These are phyloP conservation scores for Ispidina picta DNA, from an alignment of 2,797 vertebrate species.

Conservation along the genomic window DNA sequence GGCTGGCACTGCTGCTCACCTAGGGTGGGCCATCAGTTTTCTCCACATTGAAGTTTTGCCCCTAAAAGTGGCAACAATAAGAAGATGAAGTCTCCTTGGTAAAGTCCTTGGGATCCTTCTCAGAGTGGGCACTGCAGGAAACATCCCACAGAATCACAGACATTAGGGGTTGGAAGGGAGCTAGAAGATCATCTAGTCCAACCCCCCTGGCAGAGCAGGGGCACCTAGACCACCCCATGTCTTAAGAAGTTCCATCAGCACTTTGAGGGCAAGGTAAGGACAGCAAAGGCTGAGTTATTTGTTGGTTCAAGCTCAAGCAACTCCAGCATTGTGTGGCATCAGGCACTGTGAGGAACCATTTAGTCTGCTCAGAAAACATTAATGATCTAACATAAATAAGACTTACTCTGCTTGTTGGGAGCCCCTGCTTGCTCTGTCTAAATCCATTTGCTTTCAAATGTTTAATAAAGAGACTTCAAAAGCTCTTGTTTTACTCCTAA, in stretches of 20 bases:
- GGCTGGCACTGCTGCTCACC: background rate
- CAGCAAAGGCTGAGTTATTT: rapidly evolving
- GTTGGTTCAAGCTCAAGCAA: rapidly evolving
- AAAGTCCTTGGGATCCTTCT: rapidly evolving
- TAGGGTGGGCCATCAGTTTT: background rate
- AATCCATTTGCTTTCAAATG: background rate
- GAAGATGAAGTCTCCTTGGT: background rate
- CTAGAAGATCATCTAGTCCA: too few species aligned
- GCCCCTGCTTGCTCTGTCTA: background rate
- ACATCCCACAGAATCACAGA: too few species aligned
- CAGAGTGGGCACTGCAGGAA: rapidly evolving
- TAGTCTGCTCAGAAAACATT: background rate
- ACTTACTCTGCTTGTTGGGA: background rate
- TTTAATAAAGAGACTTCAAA: background rate
- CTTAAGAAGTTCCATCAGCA: background rate
- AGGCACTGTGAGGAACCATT: background rate
- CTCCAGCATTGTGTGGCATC: rapidly evolving
- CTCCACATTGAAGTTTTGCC: background rate
- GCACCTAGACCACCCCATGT: too few species aligned
- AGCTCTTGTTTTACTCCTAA: background rate
- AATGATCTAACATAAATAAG: background rate
- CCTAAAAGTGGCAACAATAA: rapidly evolving
- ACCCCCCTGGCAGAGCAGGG: too few species aligned
- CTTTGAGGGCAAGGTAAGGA: background rate
- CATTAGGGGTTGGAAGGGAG: too few species aligned